These are phyloP conservation scores for Cryptotis parvus DNA, from an alignment of 2,113 vertebrate species.

Conservation along the genomic window DNA sequence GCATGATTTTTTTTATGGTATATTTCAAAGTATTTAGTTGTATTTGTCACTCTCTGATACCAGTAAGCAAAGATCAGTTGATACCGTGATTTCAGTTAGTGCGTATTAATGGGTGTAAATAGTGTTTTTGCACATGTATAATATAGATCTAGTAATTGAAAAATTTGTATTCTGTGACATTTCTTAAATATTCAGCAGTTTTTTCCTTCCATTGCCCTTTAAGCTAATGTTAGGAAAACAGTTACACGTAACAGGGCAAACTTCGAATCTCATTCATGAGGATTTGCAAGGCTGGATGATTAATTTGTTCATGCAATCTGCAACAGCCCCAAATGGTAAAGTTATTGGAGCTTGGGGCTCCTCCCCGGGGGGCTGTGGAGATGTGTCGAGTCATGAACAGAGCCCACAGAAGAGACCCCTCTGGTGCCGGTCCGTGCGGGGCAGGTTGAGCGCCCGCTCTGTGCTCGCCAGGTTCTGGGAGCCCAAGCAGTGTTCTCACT, in stretches of 20 bases:
- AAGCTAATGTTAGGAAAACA: not conserved
- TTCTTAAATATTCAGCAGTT: conserved; percentile 20
- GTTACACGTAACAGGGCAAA: not conserved
- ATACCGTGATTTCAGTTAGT: conserved; percentile 82
- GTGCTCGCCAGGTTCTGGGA: too few relatives aligned
- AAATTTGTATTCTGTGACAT: conserved; percentile 20
- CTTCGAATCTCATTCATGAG: not conserved
- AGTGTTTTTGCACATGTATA: conserved; percentile 16
- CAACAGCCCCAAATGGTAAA: not conserved
- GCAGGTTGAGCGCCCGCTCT: too few relatives aligned
- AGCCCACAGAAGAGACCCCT: not conserved
- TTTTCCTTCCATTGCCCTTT: conserved; percentile 47
- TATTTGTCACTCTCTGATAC: conserved; percentile 87
- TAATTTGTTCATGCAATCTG: conserved; percentile 30
- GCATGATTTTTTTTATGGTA: conserved; percentile 93
- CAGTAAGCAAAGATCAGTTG: conserved; percentile 86
- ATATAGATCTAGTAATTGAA: conserved; percentile 15
- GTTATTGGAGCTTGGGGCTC: not conserved
- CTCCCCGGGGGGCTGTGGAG: not conserved
- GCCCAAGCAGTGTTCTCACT: too few relatives aligned
- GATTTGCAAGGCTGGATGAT: conserved; percentile 12
- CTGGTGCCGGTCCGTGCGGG: not conserved
- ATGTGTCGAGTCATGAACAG: not conserved
- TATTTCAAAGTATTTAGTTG: conserved; percentile 93
- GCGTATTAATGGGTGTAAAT: conserved; percentile 73